Base-by-base conservation (phyloP, 2,888 invertebrate species). In the Torymus aiolomorphi region DNA sequence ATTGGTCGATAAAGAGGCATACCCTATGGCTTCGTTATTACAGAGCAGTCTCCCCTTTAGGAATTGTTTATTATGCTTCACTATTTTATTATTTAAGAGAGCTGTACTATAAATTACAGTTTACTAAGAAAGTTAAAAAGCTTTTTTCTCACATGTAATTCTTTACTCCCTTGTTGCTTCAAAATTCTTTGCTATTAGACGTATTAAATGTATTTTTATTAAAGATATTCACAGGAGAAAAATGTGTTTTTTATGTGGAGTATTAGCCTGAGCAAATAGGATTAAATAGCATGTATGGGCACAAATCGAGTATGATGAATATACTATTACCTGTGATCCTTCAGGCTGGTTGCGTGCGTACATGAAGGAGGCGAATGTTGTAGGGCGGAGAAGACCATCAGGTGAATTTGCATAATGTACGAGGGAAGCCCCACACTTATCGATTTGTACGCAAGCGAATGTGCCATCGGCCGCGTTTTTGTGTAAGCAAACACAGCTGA, bases 341-440 rank as follows among this genome's bases (percentile, higher is more conserved):
- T 24, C 24, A 24, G 2, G 24, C 3, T 24, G 24, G 61, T 51
- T 51, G 4, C 61, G 52, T 13, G 8, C 12, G n/a, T 12, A 8
- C 24, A 11, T 16, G 10, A 54, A 16, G 24, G 63, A 10, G 18
- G 8, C 18, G 18, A 54, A 57, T 31, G 31, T 71, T 5, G n/a
- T 8, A 10, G 20, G 16, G 65, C n/a, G 42, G 20, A 69, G 52
- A 71, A 71, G 76, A 78, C 31, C 76, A 78, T 78, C 71, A 69
- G 69, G 73, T 73, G 66, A 78, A 76, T 80, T 78, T 78, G 70
- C 80, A 82, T 82, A 80, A 78, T 80, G 52, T 56, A 82, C 31
- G 62, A 70, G 76, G 69, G 65, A 70, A 76, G 62, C 73, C n/a
- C 51, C 63, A 31, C 54, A 51, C 51, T 59, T 20, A 73, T 78